phyloP scores from a whole-genome alignment of 2,113 vertebrate genomes.

The Aleadryas rufinucha region DNA sequence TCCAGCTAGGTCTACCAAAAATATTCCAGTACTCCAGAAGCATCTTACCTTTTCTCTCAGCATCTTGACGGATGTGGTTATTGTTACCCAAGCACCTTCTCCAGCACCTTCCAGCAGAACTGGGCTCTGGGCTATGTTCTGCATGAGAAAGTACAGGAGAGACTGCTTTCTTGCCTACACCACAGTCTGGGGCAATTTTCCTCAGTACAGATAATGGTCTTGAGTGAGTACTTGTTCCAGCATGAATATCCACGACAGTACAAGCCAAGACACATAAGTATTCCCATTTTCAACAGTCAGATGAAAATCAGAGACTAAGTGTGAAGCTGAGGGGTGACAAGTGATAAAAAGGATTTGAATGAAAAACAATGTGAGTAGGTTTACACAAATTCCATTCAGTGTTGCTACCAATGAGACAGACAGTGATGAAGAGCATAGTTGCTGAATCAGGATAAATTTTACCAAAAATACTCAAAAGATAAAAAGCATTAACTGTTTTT shows the following conservation, averaged over 20 bases:
- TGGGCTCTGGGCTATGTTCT: rapidly evolving
- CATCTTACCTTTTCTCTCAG: not conserved
- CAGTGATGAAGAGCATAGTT: not conserved
- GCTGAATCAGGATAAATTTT: not conserved
- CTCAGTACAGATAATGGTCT: no score
- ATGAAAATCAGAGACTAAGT: not conserved
- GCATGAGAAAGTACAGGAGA: not conserved
- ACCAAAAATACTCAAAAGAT: not conserved
- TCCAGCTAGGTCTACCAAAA: not conserved
- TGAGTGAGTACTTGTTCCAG: not conserved
- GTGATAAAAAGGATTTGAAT: not conserved
- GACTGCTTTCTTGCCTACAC: not conserved
- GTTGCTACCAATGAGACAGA: not conserved
- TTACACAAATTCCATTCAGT: not conserved
- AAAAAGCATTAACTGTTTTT: not conserved
- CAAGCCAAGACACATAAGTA: not conserved
- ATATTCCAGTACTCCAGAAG: not conserved
- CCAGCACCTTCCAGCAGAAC: not conserved
- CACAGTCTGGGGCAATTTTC: not conserved
- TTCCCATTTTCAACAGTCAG: not conserved
- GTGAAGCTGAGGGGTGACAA: not conserved
- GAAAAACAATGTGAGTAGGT: not conserved
- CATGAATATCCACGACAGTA: not conserved
- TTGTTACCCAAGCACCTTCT: not conserved
- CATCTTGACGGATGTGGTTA: not conserved